Evolutionary conservation across 2,797 vertebrate genomes (phyloP).

Genomic region (Coccyzus lansbergi): DNA sequence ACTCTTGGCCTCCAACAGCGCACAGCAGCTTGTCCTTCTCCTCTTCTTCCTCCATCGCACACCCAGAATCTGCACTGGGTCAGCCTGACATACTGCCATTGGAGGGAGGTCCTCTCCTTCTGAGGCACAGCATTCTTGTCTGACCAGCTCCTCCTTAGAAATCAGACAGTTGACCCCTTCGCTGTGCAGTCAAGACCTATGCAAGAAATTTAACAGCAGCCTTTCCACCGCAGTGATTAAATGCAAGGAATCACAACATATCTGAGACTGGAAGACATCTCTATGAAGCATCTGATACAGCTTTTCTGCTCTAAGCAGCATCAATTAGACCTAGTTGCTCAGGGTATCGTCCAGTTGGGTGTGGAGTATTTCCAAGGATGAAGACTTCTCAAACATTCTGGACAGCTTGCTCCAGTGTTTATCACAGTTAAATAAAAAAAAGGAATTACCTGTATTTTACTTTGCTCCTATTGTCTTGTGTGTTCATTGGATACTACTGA

Average conservation of each 20-base stretch:
- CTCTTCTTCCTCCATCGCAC: not conserved
- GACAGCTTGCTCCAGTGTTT: not conserved
- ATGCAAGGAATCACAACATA: not conserved
- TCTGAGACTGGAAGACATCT: not conserved
- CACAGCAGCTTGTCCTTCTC: not conserved
- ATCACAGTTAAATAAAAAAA: too few relatives aligned
- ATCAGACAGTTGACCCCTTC: fast-evolving
- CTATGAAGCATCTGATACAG: not conserved
- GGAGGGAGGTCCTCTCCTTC: not conserved
- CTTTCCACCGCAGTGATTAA: not conserved
- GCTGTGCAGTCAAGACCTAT: not conserved
- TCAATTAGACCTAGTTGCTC: not conserved
- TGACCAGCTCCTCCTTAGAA: not conserved
- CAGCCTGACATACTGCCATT: not conserved
- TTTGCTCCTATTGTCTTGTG: fast-evolving
- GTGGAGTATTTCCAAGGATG: not conserved
- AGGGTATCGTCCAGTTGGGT: not conserved
- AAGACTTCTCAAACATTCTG: not conserved
- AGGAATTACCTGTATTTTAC: not conserved
- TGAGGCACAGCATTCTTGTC: not conserved
- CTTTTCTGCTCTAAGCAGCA: not conserved
- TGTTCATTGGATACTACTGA: not conserved
- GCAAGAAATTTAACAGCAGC: not conserved
- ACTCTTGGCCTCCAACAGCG: not conserved
- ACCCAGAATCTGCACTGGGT: not conserved